Conservation (phyloP, 1,140 invertebrate species). For the Tetramorium parvispinum region DNA sequence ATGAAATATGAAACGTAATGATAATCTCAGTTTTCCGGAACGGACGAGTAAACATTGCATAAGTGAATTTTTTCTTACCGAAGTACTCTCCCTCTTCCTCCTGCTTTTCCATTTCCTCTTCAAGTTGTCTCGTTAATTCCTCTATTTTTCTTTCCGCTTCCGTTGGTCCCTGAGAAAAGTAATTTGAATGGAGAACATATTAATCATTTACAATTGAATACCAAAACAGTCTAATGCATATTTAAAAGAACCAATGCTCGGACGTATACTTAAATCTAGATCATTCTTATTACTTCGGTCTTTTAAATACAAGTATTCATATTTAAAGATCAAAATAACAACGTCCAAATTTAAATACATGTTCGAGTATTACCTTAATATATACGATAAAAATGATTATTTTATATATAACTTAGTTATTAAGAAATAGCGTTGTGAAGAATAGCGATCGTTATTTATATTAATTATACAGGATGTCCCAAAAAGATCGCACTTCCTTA, state of each 20-base stretch:
- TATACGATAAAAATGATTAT: not conserved
- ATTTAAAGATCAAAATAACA: no score
- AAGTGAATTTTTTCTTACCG: slow-evolving; percentile 88
- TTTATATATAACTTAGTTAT: not conserved
- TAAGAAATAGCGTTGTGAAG: not conserved
- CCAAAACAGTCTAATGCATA: not conserved
- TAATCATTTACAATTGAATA: slow-evolving; percentile 12
- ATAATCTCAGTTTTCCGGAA: slow-evolving; percentile 10
- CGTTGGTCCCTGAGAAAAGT: slow-evolving; percentile 89
- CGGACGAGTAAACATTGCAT: not conserved
- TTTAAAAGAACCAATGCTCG: no score
- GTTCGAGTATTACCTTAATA: not conserved
- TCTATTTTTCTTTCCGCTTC: slow-evolving; percentile 97
- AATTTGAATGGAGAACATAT: slow-evolving; percentile 32
- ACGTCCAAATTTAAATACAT: no score
- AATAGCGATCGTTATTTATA: not conserved
- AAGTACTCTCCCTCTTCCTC: slow-evolving; percentile 98
- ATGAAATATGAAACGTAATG: not conserved
- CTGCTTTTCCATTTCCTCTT: slow-evolving; percentile 97
- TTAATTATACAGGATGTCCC: no score
- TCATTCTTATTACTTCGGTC: no score
- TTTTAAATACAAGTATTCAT: no score
- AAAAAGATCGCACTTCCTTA: no score
- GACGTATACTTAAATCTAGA: no score
- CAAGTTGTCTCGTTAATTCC: slow-evolving; percentile 94